Conservation (phyloP, 2,888 invertebrate species). For the Melinopterus prodromus region DNA sequence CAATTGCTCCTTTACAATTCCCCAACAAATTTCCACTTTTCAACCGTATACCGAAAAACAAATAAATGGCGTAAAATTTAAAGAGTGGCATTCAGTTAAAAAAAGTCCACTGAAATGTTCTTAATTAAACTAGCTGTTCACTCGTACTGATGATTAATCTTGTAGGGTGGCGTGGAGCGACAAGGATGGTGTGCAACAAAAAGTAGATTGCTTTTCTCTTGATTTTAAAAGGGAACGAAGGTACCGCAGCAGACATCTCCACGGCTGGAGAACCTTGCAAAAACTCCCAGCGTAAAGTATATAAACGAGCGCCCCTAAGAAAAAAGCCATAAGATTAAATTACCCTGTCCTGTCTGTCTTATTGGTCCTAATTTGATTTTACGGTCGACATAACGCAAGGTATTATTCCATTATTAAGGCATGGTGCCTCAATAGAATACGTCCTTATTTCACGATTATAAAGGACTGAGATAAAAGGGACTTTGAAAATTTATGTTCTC, state of each 20-base stretch:
- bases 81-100: not conserved
- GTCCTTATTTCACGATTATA: not conserved
- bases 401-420: not conserved
- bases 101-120: not conserved
- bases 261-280: not conserved
- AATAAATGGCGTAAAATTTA: too few species aligned
- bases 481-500: too few species aligned
- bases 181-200: not conserved
- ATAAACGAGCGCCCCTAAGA: not conserved
- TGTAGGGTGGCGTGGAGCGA: not conserved
- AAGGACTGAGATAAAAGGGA: too few species aligned
- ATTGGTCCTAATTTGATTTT: not conserved
- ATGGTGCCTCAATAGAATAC: not conserved
- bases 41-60: too few species aligned
- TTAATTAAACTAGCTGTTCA: not conserved
- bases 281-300: not conserved
- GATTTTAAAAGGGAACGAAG: not conserved
- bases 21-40: too few species aligned
- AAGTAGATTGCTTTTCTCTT: not conserved
- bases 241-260: not conserved
- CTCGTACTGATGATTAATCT: not conserved
- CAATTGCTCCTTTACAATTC: too few species aligned
- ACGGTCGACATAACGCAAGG: not conserved
- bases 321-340: not conserved
- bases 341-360: not conserved